Evolutionary conservation across 35 echinoderm and acorn worm species (phyloP).

Genomic region (Hemicentrotus pulcherrimus): DNA sequence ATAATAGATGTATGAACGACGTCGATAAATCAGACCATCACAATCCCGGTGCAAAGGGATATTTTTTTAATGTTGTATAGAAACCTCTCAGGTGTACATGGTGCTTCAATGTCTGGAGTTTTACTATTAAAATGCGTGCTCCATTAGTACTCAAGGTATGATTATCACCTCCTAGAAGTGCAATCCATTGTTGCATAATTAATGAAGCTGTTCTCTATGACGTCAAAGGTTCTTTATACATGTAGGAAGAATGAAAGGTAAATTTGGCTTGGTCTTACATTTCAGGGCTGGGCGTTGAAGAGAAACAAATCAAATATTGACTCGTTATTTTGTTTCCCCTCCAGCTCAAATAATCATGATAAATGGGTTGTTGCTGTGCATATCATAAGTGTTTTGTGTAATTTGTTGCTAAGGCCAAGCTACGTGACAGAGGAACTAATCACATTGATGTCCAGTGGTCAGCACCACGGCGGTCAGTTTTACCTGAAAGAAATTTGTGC

Average conservation of each 20-base stretch:
- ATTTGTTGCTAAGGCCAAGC: not conserved
- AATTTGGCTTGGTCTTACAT: not conserved
- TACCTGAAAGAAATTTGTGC: too few relatives aligned
- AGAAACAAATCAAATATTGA: constrained; percentile 13
- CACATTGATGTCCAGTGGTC: not conserved
- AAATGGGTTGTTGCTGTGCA: not conserved
- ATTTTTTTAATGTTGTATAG: too few relatives aligned
- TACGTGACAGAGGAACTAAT: not conserved
- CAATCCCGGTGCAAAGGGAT: too few relatives aligned
- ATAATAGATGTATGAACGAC: too few relatives aligned
- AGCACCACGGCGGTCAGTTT: not conserved
- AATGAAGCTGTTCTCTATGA: not conserved
- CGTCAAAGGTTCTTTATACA: not conserved
- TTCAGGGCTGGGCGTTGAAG: not conserved
- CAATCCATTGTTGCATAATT: not conserved
- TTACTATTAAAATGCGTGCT: too few relatives aligned
- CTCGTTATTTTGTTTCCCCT: not conserved
- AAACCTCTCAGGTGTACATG: too few relatives aligned
- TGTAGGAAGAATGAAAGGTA: not conserved
- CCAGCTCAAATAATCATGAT: not conserved
- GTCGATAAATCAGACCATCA: too few relatives aligned
- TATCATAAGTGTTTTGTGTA: not conserved
- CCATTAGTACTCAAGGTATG: too few relatives aligned
- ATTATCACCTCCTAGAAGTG: not conserved
- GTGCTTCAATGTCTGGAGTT: too few relatives aligned